Percentiles rank a stretch among this genome's conserved stretches.
Conservation (phyloP, 2,797 vertebrate genomes). For the Neosilurus mollespiculum region DNA sequence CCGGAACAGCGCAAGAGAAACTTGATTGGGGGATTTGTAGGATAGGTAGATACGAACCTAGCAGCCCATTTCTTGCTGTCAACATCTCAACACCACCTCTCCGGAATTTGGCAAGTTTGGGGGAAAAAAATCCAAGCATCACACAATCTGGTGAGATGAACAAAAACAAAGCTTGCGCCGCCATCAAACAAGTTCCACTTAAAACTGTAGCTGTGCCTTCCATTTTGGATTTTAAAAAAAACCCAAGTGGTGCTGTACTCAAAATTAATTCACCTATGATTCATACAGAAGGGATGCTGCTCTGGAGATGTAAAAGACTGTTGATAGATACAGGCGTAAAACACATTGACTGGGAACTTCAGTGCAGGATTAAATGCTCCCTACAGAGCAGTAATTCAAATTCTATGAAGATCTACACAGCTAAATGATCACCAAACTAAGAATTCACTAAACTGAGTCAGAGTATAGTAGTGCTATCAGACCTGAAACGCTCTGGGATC, state of each 20-base stretch:
- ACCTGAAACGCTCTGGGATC: not conserved
- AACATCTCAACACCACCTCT: not conserved
- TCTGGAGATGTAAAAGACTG: not conserved
- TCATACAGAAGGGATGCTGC: not conserved
- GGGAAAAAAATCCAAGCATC: not conserved
- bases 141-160: not conserved
- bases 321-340: not conserved
- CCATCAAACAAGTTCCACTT: constrained; percentile 6
- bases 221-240: not conserved
- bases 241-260: not conserved
- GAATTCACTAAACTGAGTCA: not conserved
- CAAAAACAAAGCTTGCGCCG: not conserved
- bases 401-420: not conserved
- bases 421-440: not conserved
- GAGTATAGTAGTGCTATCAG: not conserved
- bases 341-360: not conserved
- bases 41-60: not conserved
- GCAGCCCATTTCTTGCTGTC: not conserved
- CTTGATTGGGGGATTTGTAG: too few relatives aligned
- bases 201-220: not conserved
- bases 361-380: not conserved
- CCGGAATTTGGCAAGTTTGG: not conserved
- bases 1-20: constrained; percentile 21
- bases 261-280: constrained; percentile 14
- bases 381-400: not conserved